Evolutionary conservation across 2,888 invertebrate species (phyloP).

Genomic region (Lamellibrachia satsuma): DNA sequence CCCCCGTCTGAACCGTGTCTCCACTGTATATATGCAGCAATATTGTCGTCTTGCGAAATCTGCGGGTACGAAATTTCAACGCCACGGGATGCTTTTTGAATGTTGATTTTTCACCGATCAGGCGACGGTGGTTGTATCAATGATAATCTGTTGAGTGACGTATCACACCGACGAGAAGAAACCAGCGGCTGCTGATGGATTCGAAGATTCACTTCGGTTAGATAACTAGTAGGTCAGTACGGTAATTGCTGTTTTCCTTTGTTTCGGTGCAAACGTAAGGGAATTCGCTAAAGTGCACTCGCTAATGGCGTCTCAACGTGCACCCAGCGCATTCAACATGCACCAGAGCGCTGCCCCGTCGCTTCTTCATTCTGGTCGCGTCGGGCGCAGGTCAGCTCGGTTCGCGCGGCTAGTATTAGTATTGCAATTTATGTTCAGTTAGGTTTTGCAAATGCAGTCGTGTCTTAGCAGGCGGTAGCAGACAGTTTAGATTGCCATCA

Average conservation of each 20-base stretch:
- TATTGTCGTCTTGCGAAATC: neutral
- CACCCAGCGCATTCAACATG: neutral
- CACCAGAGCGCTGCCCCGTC: neutral
- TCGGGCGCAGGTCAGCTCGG: neutral
- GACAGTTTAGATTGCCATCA: neutral
- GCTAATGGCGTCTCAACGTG: neutral
- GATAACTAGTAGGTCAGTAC: neutral
- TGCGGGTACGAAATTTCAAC: neutral
- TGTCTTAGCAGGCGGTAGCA: neutral
- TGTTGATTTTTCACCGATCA: constrained; percentile 17
- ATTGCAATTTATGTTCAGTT: neutral
- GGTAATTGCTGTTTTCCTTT: neutral
- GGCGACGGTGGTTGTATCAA: neutral
- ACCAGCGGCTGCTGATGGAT: neutral
- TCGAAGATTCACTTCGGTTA: too few species aligned
- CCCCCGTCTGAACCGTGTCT: neutral
- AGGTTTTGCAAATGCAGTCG: neutral
- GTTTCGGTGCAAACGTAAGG: neutral
- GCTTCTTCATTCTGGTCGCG: neutral
- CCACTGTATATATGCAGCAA: neutral
- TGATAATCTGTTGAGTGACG: neutral
- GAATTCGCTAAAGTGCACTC: neutral
- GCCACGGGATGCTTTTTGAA: neutral
- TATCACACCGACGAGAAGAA: neutral
- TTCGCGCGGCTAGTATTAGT: neutral